Evolutionary conservation across 2,888 invertebrate genomes (phyloP), one percentile per base, ranked within the genome.

Genomic region (Mythimna loreyi): DNA sequence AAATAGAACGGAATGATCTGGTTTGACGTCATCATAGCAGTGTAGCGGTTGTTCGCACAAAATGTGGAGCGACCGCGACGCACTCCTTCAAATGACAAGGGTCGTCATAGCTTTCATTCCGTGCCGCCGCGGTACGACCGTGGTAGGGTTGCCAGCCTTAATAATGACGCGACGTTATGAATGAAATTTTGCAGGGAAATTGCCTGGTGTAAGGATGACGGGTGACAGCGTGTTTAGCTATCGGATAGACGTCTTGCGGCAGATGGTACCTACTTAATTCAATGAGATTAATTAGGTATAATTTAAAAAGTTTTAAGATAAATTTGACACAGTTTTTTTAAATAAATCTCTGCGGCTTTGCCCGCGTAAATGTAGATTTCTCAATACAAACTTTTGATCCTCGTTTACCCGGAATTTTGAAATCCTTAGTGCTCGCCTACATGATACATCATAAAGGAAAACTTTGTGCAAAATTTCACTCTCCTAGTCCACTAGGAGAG

Each of bases 81-180:
- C 88, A 88, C 87, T 91, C 88, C 90, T 90, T 86, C 78, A 89
- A 87, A 89, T 92, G 92, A 92, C 90, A 88, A 92, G 92, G 92
- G 92, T 92, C 89, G 91, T 89, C 90, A 88, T 85, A 87, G 86
- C 91, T 89, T 91, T 90, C 90, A 90, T 90, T 87, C 88, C 84
- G 85, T 73, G 82, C 86, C 85, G 83, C 81, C 79, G 80, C 80
- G 77, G 80, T 74, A 55, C 77, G 70, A 61, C 55, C 64, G 57
- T 13, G 71, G 55, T 80, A 90, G 90, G 91, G 91, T 68, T 91
- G 88, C 61, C 88, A 43, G 47, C 30, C 28, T 47, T 66, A 28
- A 56, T 78, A 55, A 55, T 61, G 59, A 60, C 47, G 25, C 55
- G 72, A 64, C 33, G 52, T 69, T 69, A 50, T 61, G 49, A 74